A percentile compares a stretch with the other conserved stretches of the same genome.
Evolutionary conservation across 1,140 invertebrate genomes (phyloP).

Genomic region (Listronotus bonariensis): DNA sequence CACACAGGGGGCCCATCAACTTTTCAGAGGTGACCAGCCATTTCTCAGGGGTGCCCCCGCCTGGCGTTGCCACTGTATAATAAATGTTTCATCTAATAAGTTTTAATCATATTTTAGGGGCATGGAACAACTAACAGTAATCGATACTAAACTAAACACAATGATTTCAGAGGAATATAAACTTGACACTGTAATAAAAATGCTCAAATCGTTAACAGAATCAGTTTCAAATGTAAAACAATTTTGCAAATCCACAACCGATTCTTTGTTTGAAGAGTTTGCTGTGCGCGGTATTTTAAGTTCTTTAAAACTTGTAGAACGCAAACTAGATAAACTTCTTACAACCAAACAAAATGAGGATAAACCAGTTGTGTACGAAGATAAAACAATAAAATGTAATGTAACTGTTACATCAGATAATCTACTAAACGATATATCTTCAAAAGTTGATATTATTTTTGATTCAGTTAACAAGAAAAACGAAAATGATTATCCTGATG

Average conservation of each 20-base stretch:
- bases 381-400: conserved; percentile 44
- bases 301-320: conserved; percentile 52
- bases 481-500: conserved; percentile 31
- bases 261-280: conserved; percentile 46
- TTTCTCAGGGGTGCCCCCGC: too few relatives aligned
- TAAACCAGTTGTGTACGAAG: conserved; percentile 8
- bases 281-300: conserved; percentile 53
- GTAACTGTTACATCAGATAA: conserved; percentile 46
- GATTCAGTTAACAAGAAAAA: conserved; percentile 39
- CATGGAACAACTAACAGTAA: conserved; percentile 51
- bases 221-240: conserved; percentile 26
- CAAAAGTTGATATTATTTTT: conserved; percentile 54
- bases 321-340: conserved; percentile 47
- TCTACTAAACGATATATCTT: conserved; percentile 49
- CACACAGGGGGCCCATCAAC: too few relatives aligned
- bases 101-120: conserved; percentile 44
- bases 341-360: conserved; percentile 27
- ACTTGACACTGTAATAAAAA: conserved; percentile 35
- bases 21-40: too few relatives aligned
- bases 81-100: too few relatives aligned
- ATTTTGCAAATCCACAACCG: conserved; percentile 19
- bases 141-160: conserved; percentile 50
- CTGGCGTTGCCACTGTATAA: too few relatives aligned
- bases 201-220: conserved; percentile 1
- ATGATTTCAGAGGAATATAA: conserved; percentile 51